A percentile compares a stretch with the other conserved stretches of the same genome.
phyloP scores from a whole-genome alignment of 1,140 invertebrate genomes.

The Akabosia matsudoensis region DNA sequence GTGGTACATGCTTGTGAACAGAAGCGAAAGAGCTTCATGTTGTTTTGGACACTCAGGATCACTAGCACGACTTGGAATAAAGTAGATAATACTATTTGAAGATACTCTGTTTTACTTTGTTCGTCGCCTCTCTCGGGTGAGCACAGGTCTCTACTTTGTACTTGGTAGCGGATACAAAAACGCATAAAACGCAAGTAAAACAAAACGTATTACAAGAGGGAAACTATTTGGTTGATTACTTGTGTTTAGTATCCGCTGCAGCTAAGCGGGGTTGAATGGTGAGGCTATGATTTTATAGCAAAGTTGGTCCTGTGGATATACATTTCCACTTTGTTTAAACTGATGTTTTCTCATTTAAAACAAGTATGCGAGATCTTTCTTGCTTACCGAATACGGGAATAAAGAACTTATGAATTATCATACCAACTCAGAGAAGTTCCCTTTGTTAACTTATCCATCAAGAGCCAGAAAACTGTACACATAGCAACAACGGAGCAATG shows the following conservation, averaged over 20 bases:
- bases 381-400: no score
- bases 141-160: neutral
- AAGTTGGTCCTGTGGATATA: no score
- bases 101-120: neutral
- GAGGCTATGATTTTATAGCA: no score
- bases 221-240: constrained; percentile 11
- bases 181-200: neutral
- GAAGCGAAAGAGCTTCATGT: neutral
- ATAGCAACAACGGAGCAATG: no score
- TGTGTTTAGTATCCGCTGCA: neutral
- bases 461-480: no score
- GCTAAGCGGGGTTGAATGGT: no score
- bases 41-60: neutral
- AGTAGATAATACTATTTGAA: constrained; percentile 11
- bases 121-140: neutral
- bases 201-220: neutral
- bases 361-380: no score
- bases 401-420: no score
- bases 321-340: no score
- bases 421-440: no score
- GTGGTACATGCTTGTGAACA: neutral
- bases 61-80: neutral
- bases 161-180: neutral
- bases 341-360: no score
- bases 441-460: no score